Evolutionary conservation across 2,888 invertebrate genomes (phyloP).

Genomic region (Galeruca laticollis): DNA sequence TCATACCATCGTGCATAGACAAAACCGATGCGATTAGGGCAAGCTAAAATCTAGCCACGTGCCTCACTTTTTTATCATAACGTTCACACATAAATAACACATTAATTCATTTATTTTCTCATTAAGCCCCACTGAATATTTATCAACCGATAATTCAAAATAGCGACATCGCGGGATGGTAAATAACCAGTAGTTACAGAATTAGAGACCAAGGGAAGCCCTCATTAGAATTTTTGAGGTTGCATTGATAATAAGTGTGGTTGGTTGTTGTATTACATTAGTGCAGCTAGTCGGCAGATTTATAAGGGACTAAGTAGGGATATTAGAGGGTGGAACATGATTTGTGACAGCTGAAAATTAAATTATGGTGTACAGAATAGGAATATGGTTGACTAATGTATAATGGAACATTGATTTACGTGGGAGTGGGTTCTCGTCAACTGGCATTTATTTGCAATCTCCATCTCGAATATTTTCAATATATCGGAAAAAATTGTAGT

Average conservation of each 20-base stretch:
- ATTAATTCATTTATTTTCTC: conserved; percentile 24
- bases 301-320: conserved; percentile 29
- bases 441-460: not conserved
- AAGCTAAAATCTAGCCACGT: conserved; percentile 42
- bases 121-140: conserved; percentile 20
- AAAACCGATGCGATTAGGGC: not conserved
- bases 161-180: conserved; percentile 16
- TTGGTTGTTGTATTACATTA: conserved; percentile 20
- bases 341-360: conserved; percentile 26
- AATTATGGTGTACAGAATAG: conserved; percentile 11
- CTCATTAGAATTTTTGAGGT: conserved; percentile 43
- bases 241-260: conserved; percentile 33
- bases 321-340: conserved; percentile 29
- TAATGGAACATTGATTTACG: conserved; percentile 17
- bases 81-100: conserved; percentile 60
- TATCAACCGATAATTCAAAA: conserved; percentile 18
- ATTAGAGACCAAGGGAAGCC: not conserved
- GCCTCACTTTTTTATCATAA: conserved; percentile 58
- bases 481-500: too few relatives aligned
- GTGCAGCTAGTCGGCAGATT: conserved; percentile 14
- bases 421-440: conserved; percentile 4
- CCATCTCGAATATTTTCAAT: too few relatives aligned
- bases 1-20: too few relatives aligned
- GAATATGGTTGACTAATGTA: conserved; percentile 6
- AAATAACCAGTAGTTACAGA: conserved; percentile 1